Base-by-base conservation (phyloP, 2,113 vertebrate genomes). In the Albula goreensis region DNA sequence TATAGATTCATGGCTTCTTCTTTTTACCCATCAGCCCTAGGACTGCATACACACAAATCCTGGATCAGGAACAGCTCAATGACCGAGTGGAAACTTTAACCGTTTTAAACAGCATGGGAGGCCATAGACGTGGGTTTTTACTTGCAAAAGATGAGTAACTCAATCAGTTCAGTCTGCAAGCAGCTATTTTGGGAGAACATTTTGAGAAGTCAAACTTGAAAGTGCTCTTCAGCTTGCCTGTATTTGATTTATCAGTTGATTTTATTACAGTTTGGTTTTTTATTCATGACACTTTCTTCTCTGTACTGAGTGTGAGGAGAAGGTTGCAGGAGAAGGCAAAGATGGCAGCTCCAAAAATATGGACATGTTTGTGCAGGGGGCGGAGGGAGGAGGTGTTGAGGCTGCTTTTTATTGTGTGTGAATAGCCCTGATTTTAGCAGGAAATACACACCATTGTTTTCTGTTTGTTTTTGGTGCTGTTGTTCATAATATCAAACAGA, bases 401-500 rank as follows among this genome's bases (percentile, higher is more conserved):
- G 90, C 89, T 93, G 95, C 95, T 96, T 93, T 93, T 92, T 66
- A 66, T 94, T 92, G 89, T 93, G 92, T 79, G 78, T 87, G 93
- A 95, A 95, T 96, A 96, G 96, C 95, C 96, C 96, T 96, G 95
- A 96, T 96, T 96, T 96, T 95, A 95, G 95, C 96, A 96, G 95
- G 96, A 96, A 96, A 96, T 95, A 94, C 95, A 95, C 96, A 92
- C 94, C 95, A 95, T 96, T 96, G 93, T 95, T 96, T 96, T 97
- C 96, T 96, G 95, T 97, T 96, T 95, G 94, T 95, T 96, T 95
- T 96, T 97, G 96, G 96, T 96, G 92, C 70, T 83, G 66, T 60
- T 79, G 50, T 41, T 83, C 78, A 48, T 95, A 95, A 91, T 66
- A 66, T 66, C 78, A 84, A 80, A 74, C 79, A 83, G 83, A 89